Conservation (phyloP, 2,888 invertebrate genomes). For the Aporophyla lueneburgensis region DNA sequence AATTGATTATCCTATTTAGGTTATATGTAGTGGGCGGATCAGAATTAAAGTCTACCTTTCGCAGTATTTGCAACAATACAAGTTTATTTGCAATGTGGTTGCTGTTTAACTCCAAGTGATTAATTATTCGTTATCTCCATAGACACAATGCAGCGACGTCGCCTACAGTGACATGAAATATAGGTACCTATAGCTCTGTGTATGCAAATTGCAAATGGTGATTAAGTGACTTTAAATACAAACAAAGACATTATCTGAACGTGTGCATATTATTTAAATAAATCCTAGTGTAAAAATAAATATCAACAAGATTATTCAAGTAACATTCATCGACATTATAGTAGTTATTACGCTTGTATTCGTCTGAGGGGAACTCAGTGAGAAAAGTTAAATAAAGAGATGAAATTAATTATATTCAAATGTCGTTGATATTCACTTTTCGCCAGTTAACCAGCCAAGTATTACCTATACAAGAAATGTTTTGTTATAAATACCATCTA, state of each 20-base stretch:
- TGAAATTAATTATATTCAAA: too few species aligned
- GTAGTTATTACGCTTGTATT: neutral
- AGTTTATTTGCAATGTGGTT: slow-evolving; percentile 2
- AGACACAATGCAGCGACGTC: slow-evolving; percentile 22
- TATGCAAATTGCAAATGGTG: slow-evolving; percentile 10
- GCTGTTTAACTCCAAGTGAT: slow-evolving; percentile 1
- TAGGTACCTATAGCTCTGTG: neutral
- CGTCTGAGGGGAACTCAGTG: neutral
- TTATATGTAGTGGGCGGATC: neutral
- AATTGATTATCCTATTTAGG: neutral
- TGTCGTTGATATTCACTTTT: too few species aligned
- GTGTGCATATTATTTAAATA: slow-evolving; percentile 19
- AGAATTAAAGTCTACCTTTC: neutral
- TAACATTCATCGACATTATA: neutral
- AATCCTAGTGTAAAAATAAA: neutral
- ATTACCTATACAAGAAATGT: too few species aligned
- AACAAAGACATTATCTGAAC: slow-evolving; percentile 32
- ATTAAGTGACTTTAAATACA: slow-evolving; percentile 24
- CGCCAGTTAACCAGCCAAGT: too few species aligned
- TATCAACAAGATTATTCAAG: neutral
- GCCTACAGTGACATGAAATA: slow-evolving; percentile 20
- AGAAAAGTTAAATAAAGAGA: too few species aligned
- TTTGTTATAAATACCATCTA: too few species aligned
- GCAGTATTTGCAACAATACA: slow-evolving; percentile 13
- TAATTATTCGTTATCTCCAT: slow-evolving; percentile 26